Conservation (phyloP, 2,888 invertebrate genomes). For the Zhengitettix transpicula region DNA sequence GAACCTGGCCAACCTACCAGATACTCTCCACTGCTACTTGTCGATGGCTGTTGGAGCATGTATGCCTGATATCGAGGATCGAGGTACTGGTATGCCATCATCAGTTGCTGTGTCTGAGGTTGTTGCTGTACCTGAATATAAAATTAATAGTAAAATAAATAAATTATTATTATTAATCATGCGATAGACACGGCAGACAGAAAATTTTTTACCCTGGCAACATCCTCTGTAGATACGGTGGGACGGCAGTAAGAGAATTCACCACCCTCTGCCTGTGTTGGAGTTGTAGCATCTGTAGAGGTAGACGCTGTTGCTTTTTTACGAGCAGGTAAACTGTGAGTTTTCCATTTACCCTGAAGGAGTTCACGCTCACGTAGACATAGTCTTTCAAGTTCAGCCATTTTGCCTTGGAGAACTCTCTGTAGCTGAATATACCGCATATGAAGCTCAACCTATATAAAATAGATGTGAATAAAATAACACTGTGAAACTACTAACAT, state of each 20-base stretch:
- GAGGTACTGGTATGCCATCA: slow-evolving; percentile 49
- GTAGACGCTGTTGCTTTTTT: slow-evolving; percentile 52
- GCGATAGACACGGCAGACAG: neutral
- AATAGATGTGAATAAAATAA: too few relatives aligned
- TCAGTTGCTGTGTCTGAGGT: slow-evolving; percentile 30
- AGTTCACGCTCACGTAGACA: slow-evolving; percentile 68
- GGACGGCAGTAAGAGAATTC: slow-evolving; percentile 48
- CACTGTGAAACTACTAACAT: too few relatives aligned
- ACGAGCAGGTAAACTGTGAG: slow-evolving; percentile 71
- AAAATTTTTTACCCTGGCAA: slow-evolving; percentile 20
- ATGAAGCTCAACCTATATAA: slow-evolving; percentile 60
- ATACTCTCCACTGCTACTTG: slow-evolving; percentile 50
- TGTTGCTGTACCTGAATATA: slow-evolving; percentile 21
- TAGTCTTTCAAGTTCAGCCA: slow-evolving; percentile 68
- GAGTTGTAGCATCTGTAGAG: slow-evolving; percentile 25
- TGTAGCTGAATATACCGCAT: slow-evolving; percentile 84
- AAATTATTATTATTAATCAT: neutral
- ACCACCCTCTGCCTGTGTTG: slow-evolving; percentile 15
- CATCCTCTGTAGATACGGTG: slow-evolving; percentile 66
- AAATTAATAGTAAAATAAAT: neutral
- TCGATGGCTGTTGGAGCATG: slow-evolving; percentile 45
- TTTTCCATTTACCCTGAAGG: slow-evolving; percentile 75
- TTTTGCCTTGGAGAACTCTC: slow-evolving; percentile 63
- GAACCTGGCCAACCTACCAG: slow-evolving; percentile 52
- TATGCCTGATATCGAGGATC: slow-evolving; percentile 54